Evolutionary conservation across 2,797 vertebrate species (phyloP).

Genomic region (Pipistrellus nathusii): DNA sequence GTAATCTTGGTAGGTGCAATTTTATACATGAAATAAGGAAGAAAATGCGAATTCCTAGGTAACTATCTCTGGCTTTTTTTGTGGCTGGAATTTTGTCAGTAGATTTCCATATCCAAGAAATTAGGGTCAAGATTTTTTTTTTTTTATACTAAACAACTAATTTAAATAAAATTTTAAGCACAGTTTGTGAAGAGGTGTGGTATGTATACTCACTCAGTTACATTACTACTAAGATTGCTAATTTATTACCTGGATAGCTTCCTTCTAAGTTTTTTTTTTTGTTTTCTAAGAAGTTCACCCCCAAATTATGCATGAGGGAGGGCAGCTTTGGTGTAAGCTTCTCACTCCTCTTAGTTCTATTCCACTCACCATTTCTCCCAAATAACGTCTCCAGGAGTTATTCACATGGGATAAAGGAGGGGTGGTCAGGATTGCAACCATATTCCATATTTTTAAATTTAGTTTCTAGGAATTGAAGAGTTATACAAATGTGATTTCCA

Average conservation of each 20-base stretch:
- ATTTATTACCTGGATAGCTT: not conserved
- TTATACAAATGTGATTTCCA: not conserved
- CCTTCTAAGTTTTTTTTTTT: not conserved
- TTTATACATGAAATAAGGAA: not conserved
- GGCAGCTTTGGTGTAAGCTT: not conserved
- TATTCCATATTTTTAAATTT: not conserved
- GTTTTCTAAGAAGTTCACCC: not conserved
- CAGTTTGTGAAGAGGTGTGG: not conserved
- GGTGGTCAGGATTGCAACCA: not conserved
- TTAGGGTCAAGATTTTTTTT: not conserved
- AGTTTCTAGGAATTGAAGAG: not conserved
- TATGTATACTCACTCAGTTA: not conserved
- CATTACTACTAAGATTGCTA: not conserved
- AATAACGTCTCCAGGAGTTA: not conserved
- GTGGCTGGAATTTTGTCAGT: not conserved
- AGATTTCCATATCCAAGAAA: not conserved
- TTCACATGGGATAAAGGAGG: not conserved
- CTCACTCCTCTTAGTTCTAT: not conserved
- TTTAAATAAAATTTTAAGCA: not conserved
- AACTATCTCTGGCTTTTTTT: not conserved
- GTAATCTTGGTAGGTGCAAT: not conserved
- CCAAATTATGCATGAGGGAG: not conserved
- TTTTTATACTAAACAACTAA: conserved; percentile 1
- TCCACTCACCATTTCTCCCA: not conserved
- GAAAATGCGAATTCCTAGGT: not conserved